These are phyloP conservation scores for Ictidomys tridecemlineatus DNA, from an alignment of 2,113 vertebrate genomes.

Conservation along the genomic window DNA sequence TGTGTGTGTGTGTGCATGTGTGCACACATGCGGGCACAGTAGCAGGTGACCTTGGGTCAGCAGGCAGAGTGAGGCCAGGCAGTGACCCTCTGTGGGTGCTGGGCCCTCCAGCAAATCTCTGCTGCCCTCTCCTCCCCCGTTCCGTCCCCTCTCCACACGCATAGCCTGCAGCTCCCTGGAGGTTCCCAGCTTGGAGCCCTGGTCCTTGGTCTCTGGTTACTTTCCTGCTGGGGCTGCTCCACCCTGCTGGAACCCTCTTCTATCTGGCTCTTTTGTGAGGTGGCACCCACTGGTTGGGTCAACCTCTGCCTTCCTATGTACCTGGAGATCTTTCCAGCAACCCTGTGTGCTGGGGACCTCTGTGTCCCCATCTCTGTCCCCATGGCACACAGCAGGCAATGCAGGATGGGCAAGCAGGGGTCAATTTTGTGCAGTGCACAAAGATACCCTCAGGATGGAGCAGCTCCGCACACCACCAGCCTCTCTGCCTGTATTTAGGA, in stretches of 20 bases:
- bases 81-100: too few species aligned
- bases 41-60: too few species aligned
- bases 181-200: background rate
- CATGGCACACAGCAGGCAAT: background rate
- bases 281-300: too few species aligned
- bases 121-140: background rate
- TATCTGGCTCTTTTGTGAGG: background rate
- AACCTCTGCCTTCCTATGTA: background rate
- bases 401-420: background rate
- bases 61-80: too few species aligned
- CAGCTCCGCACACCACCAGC: too few species aligned
- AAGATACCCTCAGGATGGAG: too few species aligned
- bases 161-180: background rate
- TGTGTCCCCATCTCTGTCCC: background rate
- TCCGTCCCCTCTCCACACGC: too few species aligned
- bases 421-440: too few species aligned
- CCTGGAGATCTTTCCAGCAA: too few species aligned
- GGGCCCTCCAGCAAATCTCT: background rate
- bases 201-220: background rate
- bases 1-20: too few species aligned
- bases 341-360: background rate
- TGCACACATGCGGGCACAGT: too few species aligned
- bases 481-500: background rate
- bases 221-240: background rate
- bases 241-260: background rate